Conservation (phyloP, 2,113 vertebrate species). For the Nanorana parkeri region DNA sequence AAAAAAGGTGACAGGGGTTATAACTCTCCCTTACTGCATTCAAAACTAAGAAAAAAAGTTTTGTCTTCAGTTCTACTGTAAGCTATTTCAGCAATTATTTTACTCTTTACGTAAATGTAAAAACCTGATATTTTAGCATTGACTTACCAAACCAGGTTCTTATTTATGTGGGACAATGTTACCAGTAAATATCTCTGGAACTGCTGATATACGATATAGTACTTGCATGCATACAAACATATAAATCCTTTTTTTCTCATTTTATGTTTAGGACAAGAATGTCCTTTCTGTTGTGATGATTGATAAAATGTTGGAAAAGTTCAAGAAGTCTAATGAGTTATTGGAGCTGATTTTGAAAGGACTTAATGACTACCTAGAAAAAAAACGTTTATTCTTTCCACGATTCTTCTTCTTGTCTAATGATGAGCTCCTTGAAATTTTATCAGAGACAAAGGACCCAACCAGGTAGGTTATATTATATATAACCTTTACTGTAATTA, state of each 20-base stretch:
- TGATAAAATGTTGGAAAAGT: slow-evolving; percentile 83
- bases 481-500: not conserved
- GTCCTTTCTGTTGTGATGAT: slow-evolving; percentile 80
- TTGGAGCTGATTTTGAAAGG: slow-evolving; percentile 89
- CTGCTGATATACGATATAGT: not conserved
- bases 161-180: not conserved
- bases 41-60: too few species aligned
- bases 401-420: slow-evolving; percentile 95
- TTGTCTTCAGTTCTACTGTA: too few species aligned
- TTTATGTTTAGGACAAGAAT: slow-evolving; percentile 79
- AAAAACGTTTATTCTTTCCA: slow-evolving; percentile 88
- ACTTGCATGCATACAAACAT: not conserved
- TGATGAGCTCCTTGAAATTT: slow-evolving; percentile 90
- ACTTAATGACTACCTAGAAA: slow-evolving; percentile 91
- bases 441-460: slow-evolving; percentile 93
- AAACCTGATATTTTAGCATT: too few species aligned
- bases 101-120: too few species aligned
- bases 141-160: not conserved
- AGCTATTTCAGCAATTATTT: too few species aligned
- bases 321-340: slow-evolving; percentile 81
- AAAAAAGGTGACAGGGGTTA: too few species aligned
- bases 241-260: not conserved
- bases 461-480: slow-evolving; percentile 74
- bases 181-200: not conserved
- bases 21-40: too few species aligned